Evolutionary conservation across 2,888 invertebrate genomes (phyloP).

Genomic region (Dolichomitus sp.): DNA sequence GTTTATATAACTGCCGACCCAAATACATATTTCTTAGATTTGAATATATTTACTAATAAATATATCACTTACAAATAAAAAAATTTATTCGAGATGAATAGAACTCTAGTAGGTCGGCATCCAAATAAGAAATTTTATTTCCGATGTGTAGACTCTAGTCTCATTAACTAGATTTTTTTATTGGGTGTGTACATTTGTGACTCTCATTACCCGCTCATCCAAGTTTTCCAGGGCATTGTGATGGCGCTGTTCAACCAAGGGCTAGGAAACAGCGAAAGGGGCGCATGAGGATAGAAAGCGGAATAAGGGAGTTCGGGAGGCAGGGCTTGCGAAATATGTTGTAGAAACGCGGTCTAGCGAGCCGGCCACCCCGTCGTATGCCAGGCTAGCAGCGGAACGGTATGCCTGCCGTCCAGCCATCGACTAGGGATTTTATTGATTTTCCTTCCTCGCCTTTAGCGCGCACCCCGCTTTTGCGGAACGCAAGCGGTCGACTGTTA

Average conservation of each 20-base stretch:
- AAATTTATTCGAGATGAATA: too few relatives aligned
- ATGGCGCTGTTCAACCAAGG: not conserved
- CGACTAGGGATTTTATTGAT: constrained; percentile 85
- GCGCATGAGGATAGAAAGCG: constrained; percentile 30
- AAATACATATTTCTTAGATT: too few relatives aligned
- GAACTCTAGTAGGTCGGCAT: too few relatives aligned
- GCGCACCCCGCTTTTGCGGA: constrained; percentile 64
- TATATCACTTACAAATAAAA: too few relatives aligned
- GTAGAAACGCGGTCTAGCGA: constrained; percentile 77
- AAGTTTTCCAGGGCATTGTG: not conserved
- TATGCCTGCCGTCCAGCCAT: constrained; percentile 73
- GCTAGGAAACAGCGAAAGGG: constrained; percentile 24
- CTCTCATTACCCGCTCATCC: not conserved
- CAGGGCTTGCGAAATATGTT: constrained; percentile 83
- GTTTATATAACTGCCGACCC: too few relatives aligned
- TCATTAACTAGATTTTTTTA: too few relatives aligned
- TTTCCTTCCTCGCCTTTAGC: constrained; percentile 76
- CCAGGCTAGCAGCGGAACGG: constrained; percentile 63
- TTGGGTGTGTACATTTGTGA: not conserved
- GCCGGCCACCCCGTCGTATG: constrained; percentile 80
- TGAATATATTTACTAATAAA: too few relatives aligned
- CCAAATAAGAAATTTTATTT: too few relatives aligned
- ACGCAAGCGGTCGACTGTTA: constrained; percentile 69
- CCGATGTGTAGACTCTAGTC: too few relatives aligned
- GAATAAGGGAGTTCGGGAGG: constrained; percentile 48